Conservation (phyloP, 2,113 vertebrate genomes). For the Cyphomyrus discorhynchus region DNA sequence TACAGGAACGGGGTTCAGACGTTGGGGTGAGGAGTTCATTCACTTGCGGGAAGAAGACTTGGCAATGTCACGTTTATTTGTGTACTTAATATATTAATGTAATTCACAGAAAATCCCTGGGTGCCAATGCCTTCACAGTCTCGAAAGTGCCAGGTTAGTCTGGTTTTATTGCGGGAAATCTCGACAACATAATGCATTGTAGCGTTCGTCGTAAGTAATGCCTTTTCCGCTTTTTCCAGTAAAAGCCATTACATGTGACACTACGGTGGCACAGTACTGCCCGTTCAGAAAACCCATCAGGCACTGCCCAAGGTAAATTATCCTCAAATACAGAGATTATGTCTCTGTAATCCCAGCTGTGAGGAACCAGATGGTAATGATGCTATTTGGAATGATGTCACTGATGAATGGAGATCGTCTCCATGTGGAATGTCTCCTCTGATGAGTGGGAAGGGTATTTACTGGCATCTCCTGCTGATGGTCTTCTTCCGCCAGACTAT, state of each 20-base stretch:
- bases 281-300: slow-evolving; percentile 84
- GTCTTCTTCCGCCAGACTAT: slow-evolving; percentile 64
- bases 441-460: neutral
- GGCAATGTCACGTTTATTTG: neutral
- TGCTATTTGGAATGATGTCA: neutral
- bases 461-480: neutral
- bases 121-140: slow-evolving; percentile 91
- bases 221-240: slow-evolving; percentile 57
- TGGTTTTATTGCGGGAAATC: neutral
- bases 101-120: slow-evolving; percentile 78
- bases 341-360: neutral
- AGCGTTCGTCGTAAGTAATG: neutral
- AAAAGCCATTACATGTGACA: slow-evolving; percentile 86
- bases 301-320: slow-evolving; percentile 84
- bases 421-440: neutral
- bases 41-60: neutral
- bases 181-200: neutral
- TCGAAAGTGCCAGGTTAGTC: slow-evolving; percentile 83
- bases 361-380: neutral
- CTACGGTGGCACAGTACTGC: slow-evolving; percentile 80
- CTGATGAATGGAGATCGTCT: neutral
- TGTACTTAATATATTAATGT: slow-evolving; percentile 17
- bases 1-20: slow-evolving; percentile 85
- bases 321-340: neutral
- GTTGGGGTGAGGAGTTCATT: slow-evolving; percentile 67